Conservation (phyloP, 2,113 vertebrate genomes). For the Bubo scandiacus region DNA sequence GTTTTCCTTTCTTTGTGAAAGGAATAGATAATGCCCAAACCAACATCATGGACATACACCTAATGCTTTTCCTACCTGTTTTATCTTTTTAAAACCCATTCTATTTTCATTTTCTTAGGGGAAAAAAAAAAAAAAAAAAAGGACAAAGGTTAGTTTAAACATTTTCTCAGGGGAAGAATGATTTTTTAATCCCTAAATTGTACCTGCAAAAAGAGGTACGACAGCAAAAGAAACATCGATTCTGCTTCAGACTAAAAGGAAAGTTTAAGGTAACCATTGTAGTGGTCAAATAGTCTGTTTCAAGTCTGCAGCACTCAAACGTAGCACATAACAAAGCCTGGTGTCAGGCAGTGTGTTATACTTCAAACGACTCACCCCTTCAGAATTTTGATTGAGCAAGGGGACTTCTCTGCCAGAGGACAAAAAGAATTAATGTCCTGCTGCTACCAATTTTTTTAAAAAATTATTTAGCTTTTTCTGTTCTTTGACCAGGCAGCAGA, state of each 20-base stretch:
- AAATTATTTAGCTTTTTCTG: background rate
- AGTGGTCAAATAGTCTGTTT: background rate
- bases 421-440: background rate
- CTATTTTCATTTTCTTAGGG: background rate
- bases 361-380: background rate
- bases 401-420: background rate
- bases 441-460: background rate
- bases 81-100: background rate
- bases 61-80: background rate
- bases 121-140: rapidly evolving
- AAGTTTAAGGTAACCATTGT: background rate
- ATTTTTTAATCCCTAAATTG: background rate
- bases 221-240: background rate
- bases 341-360: background rate
- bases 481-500: background rate
- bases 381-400: background rate
- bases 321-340: rapidly evolving
- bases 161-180: background rate
- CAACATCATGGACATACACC: background rate
- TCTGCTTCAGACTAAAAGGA: background rate
- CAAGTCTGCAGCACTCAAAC: background rate
- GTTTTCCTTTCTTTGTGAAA: background rate
- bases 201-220: background rate
- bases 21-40: background rate
- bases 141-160: background rate